Conservation (phyloP, 2,888 invertebrate species). For the Seira musarum region DNA sequence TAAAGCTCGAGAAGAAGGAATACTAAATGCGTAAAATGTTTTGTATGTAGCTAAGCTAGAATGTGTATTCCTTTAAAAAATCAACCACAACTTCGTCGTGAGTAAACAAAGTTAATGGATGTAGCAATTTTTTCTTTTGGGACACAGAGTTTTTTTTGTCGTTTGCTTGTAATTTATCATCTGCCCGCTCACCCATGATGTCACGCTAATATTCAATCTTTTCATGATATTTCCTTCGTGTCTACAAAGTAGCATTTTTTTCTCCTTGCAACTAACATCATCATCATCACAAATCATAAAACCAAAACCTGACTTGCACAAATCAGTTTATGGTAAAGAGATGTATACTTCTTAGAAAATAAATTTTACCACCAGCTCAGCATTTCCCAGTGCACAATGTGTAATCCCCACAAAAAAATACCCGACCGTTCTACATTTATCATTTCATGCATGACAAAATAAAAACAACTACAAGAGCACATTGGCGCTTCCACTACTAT, state of each 20-base stretch:
- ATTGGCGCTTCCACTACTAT: no score
- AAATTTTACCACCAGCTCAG: background rate
- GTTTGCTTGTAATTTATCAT: constrained; percentile 52
- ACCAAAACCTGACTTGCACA: constrained; percentile 2
- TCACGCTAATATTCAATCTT: constrained; percentile 55
- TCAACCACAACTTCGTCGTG: background rate
- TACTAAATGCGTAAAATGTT: background rate
- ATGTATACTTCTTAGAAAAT: background rate
- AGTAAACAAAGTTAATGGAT: constrained; percentile 47
- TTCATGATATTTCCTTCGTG: constrained; percentile 9
- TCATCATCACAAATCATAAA: background rate
- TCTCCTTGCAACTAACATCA: background rate
- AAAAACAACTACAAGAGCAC: no score
- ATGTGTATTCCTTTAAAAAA: background rate
- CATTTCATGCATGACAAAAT: no score
- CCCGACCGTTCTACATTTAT: no score
- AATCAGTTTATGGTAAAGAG: background rate
- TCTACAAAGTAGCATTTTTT: background rate
- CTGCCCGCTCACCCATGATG: constrained; percentile 35
- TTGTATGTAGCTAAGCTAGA: background rate
- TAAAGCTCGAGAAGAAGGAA: no score
- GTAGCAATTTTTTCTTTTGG: constrained; percentile 36
- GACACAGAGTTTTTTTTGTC: constrained; percentile 33
- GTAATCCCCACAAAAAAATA: no score
- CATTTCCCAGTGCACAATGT: background rate